Conservation (phyloP, 2,888 invertebrate genomes). For the Bombyx huttoni region DNA sequence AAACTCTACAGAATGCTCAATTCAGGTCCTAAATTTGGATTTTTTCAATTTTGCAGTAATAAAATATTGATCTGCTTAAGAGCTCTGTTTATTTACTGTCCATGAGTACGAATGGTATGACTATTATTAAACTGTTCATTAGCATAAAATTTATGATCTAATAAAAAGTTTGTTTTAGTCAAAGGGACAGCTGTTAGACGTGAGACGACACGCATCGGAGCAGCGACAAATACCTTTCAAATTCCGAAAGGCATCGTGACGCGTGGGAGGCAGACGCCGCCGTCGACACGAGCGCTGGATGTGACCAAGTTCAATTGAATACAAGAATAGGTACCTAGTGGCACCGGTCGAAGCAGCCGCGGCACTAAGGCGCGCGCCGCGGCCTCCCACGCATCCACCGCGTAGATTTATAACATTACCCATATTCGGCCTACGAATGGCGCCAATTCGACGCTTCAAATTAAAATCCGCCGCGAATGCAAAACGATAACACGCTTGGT, state of each 20-base stretch:
- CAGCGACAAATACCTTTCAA: slow-evolving; percentile 65
- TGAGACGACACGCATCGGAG: slow-evolving; percentile 35
- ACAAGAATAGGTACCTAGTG: slow-evolving; percentile 27
- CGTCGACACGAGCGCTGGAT: slow-evolving; percentile 38
- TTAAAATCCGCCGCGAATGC: slow-evolving; percentile 58
- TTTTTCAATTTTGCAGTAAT: too few relatives aligned
- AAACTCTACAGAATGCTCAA: too few relatives aligned
- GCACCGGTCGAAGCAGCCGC: slow-evolving; percentile 21
- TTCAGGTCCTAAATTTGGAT: too few relatives aligned
- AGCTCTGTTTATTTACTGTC: neutral
- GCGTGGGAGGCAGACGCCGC: slow-evolving; percentile 54
- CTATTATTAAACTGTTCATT: neutral
- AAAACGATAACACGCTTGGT: slow-evolving; percentile 46
- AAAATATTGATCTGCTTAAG: neutral
- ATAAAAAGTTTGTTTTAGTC: slow-evolving; percentile 42
- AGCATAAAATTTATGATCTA: slow-evolving; percentile 34
- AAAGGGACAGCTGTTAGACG: slow-evolving; percentile 39
- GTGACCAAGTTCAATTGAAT: slow-evolving; percentile 52
- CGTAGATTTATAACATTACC: slow-evolving; percentile 69
- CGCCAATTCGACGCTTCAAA: slow-evolving; percentile 69
- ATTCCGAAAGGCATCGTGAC: slow-evolving; percentile 49
- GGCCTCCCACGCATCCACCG: slow-evolving; percentile 36
- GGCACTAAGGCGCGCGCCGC: slow-evolving; percentile 37
- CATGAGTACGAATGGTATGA: neutral
- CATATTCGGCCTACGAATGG: slow-evolving; percentile 65